Evolutionary conservation across 2,888 invertebrate genomes (phyloP), one percentile per base, ranked within the genome.

Genomic region (Agelastica alni): DNA sequence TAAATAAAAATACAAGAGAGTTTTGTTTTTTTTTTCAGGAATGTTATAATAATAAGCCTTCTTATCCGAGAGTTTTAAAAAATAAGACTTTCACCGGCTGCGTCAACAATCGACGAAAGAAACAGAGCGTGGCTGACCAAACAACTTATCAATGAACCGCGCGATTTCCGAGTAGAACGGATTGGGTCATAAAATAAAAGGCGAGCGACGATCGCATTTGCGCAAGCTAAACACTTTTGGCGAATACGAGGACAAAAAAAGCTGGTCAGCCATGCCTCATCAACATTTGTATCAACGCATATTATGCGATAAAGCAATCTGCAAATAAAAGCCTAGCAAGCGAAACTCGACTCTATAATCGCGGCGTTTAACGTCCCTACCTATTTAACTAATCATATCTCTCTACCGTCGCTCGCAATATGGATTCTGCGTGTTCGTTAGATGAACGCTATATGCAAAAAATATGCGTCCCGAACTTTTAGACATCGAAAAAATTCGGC

Each of bases 351-450:
- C 67, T 65, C 60, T 63, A 69, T 49, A 54, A 14, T 54, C 58
- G 46, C 60, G 53, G 56, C 57, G 58, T 54, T 47, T 60, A 61
- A 57, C 55, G 49, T 57, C 56, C 51, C 58, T 58, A 58, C 44
- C 60, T 60, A 54, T 60, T 64, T 60, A 67, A 62, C 70, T 69
- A 70, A 70, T 70, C 68, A 71, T 65, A 70, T 65, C 64, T 65
- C 49, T 61, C 61, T n/a, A n/a, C 64, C 56, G 58, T 46, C 62
- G 63, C 60, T 65, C 65, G 68, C 72, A 72, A 71, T 70, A 72
- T 70, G 72, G 73, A 68, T 70, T 67, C 71, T 68, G 64, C 63
- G 65, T 62, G 58, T 63, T 63, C 62, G 60, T 55, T 54, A 48
- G 58, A 48, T 52, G 60, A 63, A 63, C 60, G 63, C 58, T 60